Conservation (phyloP, 2,888 invertebrate species). For the Agonopterix alstromeriana region DNA sequence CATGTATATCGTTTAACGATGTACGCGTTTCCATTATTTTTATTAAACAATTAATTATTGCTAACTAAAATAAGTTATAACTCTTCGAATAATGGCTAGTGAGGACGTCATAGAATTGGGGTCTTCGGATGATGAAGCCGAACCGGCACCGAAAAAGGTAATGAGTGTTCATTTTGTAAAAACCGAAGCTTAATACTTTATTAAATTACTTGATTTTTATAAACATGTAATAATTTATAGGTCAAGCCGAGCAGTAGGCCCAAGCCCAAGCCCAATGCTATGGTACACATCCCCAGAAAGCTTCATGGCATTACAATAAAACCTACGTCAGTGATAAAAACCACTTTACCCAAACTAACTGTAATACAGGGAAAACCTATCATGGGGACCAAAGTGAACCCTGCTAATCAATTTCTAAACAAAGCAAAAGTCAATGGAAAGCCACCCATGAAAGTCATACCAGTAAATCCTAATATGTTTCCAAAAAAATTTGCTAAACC, state of each 20-base stretch:
- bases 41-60: no score
- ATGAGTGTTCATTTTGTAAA: neutral
- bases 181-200: no score
- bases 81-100: neutral
- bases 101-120: constrained; percentile 66
- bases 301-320: constrained; percentile 43
- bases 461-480: neutral
- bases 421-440: neutral
- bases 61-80: no score
- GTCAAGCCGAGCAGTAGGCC: constrained; percentile 25
- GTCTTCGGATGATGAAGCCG: constrained; percentile 63
- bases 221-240: neutral
- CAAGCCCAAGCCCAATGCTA: constrained; percentile 46
- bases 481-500: constrained; percentile 7
- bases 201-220: no score
- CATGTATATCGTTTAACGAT: neutral
- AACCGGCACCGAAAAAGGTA: constrained; percentile 59
- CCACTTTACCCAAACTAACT: constrained; percentile 18
- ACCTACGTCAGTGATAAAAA: constrained; percentile 22
- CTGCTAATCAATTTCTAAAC: neutral
- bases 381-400: no score
- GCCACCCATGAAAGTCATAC: neutral
- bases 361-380: constrained; percentile 11
- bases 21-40: neutral
- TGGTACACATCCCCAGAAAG: constrained; percentile 58